Conservation (phyloP, 1,140 invertebrate species). For the Procambarus virginalis region DNA sequence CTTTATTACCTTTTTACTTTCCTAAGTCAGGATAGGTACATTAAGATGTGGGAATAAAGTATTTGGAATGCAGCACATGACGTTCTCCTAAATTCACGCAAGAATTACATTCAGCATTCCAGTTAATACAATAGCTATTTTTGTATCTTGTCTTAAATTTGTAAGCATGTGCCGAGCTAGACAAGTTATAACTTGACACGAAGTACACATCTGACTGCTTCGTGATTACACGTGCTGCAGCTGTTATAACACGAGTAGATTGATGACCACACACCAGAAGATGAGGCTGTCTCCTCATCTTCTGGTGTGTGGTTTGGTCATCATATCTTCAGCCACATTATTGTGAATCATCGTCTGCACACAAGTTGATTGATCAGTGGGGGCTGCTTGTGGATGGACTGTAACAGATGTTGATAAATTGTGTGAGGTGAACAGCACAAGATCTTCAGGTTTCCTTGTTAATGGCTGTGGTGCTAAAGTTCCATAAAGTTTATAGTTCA, state of each 20-base stretch:
- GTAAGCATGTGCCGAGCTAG: not conserved
- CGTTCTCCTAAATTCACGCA: not conserved
- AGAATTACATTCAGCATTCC: not conserved
- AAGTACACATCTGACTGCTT: not conserved
- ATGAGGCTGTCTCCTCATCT: not conserved
- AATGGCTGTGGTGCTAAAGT: slow-evolving; percentile 6
- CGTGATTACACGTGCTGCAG: not conserved
- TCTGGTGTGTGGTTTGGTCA: too few relatives aligned
- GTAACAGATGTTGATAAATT: not conserved
- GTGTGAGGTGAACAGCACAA: slow-evolving; percentile 2
- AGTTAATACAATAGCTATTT: slow-evolving; percentile 16
- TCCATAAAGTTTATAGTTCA: not conserved
- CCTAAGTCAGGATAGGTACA: not conserved
- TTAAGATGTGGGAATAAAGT: not conserved
- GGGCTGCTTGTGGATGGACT: not conserved
- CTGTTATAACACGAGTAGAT: not conserved
- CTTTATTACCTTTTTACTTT: not conserved
- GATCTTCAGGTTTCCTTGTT: not conserved
- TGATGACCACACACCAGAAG: too few relatives aligned
- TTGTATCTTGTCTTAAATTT: slow-evolving; percentile 1
- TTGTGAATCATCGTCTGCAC: too few relatives aligned
- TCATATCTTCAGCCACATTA: too few relatives aligned
- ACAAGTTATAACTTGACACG: not conserved
- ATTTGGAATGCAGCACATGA: not conserved
- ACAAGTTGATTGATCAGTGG: not conserved